phyloP scores from a whole-genome alignment of 92 coral and sea anemone species.

The Epizoanthus fatuus region DNA sequence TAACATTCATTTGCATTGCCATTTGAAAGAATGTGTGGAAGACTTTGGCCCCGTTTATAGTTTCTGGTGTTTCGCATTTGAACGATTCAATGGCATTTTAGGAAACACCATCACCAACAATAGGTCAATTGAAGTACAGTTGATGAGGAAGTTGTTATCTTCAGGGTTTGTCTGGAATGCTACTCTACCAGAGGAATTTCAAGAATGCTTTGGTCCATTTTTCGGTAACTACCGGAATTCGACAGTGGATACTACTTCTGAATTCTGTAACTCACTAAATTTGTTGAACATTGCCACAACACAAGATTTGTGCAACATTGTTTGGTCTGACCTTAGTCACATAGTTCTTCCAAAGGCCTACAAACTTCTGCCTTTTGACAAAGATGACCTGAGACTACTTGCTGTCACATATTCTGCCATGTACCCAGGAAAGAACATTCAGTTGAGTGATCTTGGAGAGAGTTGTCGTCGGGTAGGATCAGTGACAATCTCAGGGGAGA shows the following conservation, averaged over 20 bases:
- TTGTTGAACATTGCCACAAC: background rate
- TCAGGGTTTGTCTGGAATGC: background rate
- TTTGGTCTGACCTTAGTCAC: constrained; percentile 16
- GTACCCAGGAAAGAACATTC: background rate
- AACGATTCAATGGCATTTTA: constrained; percentile 48
- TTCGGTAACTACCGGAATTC: background rate
- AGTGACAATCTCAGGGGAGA: background rate
- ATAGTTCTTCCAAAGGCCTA: constrained; percentile 10
- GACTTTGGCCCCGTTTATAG: constrained; percentile 64
- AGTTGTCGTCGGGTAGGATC: background rate
- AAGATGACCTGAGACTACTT: constrained; percentile 3
- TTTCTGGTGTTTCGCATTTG: constrained; percentile 69
- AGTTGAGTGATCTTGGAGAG: background rate
- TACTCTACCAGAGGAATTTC: constrained; percentile 5
- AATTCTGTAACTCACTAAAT: background rate
- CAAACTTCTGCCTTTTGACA: background rate
- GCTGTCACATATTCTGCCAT: background rate
- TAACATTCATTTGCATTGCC: constrained; percentile 64
- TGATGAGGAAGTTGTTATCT: constrained; percentile 48
- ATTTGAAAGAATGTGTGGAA: constrained; percentile 53
- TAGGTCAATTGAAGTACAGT: constrained; percentile 44
- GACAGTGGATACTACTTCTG: background rate
- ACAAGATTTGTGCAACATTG: background rate
- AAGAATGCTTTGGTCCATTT: constrained; percentile 10
- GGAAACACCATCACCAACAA: constrained; percentile 33